Evolutionary conservation across 2,797 vertebrate species (phyloP), one percentile per base, ranked within the genome.

Genomic region (Spondyliosoma cantharus): DNA sequence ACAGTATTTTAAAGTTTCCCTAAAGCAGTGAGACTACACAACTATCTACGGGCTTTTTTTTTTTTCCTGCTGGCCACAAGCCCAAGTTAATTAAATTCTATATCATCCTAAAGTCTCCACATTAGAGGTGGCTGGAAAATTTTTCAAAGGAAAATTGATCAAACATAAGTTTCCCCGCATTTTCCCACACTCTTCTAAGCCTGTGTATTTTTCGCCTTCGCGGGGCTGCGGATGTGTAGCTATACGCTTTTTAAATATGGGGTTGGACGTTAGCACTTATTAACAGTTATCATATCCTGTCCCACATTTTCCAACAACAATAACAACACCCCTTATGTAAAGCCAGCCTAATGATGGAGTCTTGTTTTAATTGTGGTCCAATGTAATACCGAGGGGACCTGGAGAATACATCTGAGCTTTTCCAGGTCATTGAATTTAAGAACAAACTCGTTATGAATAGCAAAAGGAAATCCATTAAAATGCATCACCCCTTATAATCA

Each of bases 371-470:
- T 89, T 91, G 84, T 82, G 82, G 61, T 85, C 71, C 85, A 86
- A 86, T 78, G 63, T 63, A 80, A 87, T 71, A 84, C 89, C 90
- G 57, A 64, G 56, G 90, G 91, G 90, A 92, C 84, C 59, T 17
- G 29, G 61, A 82, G 75, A 71, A 74, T 54, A 67, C 65, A 49
- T 74, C 59, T 69, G 68, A 89, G 89, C 74, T 84, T 91, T 89
- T 91, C 81, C 89, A 87, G 90, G 85, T 88, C 86, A 87, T 74
- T 3, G 45, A 88, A 71, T 76, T 80, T 50, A 83, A 91, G 90
- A 92, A 88, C 83, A 91, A 92, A 92, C 87, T 87, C 84, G 85
- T 91, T 83, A 90, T 91, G 87, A 93, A 91, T 73, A 92, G 87
- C 65, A 80, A 92, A 90, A 88, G 82, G 81, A 90, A 85, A 85